These are phyloP conservation scores for Fundulus diaphanus DNA, from an alignment of 2,797 vertebrate species.

Conservation along the genomic window DNA sequence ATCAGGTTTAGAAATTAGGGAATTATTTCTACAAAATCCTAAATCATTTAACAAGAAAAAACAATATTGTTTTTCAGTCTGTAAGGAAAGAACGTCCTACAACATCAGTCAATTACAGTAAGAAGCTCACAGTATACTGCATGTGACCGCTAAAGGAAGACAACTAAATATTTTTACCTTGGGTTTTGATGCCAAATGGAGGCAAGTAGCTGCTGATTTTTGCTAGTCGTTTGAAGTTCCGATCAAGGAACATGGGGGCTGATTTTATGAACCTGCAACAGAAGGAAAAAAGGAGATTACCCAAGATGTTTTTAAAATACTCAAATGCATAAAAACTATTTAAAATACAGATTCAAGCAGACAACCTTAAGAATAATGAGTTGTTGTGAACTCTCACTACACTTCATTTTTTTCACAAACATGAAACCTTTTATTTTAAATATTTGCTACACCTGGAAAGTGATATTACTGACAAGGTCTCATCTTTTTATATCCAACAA, in stretches of 20 bases:
- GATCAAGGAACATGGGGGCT: slow-evolving; percentile 95
- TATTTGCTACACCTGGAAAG: background rate
- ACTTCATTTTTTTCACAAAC: background rate
- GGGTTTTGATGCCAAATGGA: slow-evolving; percentile 96
- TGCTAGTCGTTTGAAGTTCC: slow-evolving; percentile 89
- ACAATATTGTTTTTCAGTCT: background rate
- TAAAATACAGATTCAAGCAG: background rate
- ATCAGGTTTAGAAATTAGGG: background rate
- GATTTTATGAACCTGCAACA: slow-evolving; percentile 87
- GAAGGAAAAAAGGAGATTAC: slow-evolving; percentile 10
- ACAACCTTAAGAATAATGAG: background rate
- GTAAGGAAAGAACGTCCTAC: background rate
- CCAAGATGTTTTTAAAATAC: background rate
- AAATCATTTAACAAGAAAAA: background rate
- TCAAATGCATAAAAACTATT: background rate
- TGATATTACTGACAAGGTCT: background rate
- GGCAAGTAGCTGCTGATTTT: slow-evolving; percentile 90
- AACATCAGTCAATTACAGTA: background rate
- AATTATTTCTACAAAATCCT: no score
- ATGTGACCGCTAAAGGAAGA: background rate
- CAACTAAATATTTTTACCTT: slow-evolving; percentile 83
- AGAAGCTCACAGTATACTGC: background rate
- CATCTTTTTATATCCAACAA: no score
- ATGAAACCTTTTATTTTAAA: background rate
- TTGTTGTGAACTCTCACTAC: background rate